A percentile compares a stretch with the other conserved stretches of the same genome.
Conservation (phyloP, 1,140 invertebrate species). For the Euwallacea fornicatus region DNA sequence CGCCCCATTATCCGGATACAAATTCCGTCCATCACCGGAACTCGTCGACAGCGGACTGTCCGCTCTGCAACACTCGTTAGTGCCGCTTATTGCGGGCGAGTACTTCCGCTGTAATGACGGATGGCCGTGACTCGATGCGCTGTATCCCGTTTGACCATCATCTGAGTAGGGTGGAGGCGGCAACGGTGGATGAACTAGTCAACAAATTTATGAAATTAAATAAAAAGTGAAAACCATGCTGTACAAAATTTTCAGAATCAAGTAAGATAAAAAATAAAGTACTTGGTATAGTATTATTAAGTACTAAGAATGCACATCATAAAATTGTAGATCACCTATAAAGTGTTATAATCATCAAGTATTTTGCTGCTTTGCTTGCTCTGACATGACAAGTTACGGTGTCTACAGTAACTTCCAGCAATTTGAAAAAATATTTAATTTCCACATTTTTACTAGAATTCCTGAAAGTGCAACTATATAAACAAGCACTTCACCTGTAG, state of each 20-base stretch:
- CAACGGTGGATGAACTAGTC: constrained; percentile 53
- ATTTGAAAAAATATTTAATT: too few relatives aligned
- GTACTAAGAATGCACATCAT: too few relatives aligned
- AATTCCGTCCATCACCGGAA: constrained; percentile 55
- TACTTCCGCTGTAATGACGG: constrained; percentile 65
- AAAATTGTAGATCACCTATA: not conserved
- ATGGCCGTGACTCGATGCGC: constrained; percentile 58
- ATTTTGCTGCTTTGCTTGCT: too few relatives aligned
- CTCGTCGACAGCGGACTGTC: constrained; percentile 61
- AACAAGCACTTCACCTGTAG: too few relatives aligned
- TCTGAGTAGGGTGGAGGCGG: constrained; percentile 67
- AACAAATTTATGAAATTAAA: constrained; percentile 11
- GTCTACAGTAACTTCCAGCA: too few relatives aligned
- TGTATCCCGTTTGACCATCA: constrained; percentile 54
- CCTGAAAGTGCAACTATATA: too few relatives aligned
- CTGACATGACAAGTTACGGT: too few relatives aligned
- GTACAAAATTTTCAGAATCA: too few relatives aligned
- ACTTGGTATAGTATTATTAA: too few relatives aligned
- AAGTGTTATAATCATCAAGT: not conserved
- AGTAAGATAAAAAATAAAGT: too few relatives aligned
- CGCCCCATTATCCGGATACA: constrained; percentile 54
- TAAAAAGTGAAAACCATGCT: too few relatives aligned
- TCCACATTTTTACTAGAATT: too few relatives aligned
- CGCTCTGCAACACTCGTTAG: constrained; percentile 60
- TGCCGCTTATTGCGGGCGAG: constrained; percentile 59